Conservation (phyloP, 2,888 invertebrate species). For the Metalampra italica region DNA sequence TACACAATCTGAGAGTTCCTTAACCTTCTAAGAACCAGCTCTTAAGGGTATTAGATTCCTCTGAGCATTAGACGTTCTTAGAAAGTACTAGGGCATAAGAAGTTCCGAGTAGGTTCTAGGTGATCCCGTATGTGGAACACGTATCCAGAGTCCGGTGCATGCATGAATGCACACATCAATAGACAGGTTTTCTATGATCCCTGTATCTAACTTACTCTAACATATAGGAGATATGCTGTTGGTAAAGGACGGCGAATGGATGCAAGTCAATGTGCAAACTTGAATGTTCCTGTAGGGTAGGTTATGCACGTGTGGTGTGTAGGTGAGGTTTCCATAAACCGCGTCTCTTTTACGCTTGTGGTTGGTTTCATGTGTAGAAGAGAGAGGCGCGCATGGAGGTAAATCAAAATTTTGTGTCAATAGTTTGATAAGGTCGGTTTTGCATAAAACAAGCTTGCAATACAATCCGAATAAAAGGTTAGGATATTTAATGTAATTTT, state of each 20-base stretch:
- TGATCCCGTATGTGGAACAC: slow-evolving; percentile 51
- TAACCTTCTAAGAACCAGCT: slow-evolving; percentile 10
- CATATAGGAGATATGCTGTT: slow-evolving; percentile 13
- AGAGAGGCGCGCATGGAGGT: no score
- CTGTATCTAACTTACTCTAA: slow-evolving; percentile 45
- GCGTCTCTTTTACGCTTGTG: background rate
- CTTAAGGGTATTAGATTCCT: slow-evolving; percentile 47
- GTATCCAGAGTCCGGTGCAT: slow-evolving; percentile 45
- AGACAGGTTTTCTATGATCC: slow-evolving; percentile 56
- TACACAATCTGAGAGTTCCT: background rate
- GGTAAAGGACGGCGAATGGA: slow-evolving; percentile 33
- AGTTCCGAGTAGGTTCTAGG: slow-evolving; percentile 46
- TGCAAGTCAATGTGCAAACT: slow-evolving; percentile 8
- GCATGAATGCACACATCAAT: slow-evolving; percentile 41
- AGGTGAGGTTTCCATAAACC: background rate
- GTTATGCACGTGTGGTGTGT: background rate
- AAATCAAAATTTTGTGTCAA: no score
- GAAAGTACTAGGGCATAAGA: slow-evolving; percentile 70
- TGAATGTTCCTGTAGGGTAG: background rate
- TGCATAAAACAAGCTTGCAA: no score
- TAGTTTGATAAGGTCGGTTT: no score
- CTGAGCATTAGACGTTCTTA: slow-evolving; percentile 76
- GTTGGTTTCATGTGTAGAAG: no score
- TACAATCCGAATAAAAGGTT: no score
- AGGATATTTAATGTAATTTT: no score